Evolutionary conservation across 2,113 vertebrate species (phyloP), one percentile per base, ranked within the genome.

Genomic region (Hiodon alosoides): DNA sequence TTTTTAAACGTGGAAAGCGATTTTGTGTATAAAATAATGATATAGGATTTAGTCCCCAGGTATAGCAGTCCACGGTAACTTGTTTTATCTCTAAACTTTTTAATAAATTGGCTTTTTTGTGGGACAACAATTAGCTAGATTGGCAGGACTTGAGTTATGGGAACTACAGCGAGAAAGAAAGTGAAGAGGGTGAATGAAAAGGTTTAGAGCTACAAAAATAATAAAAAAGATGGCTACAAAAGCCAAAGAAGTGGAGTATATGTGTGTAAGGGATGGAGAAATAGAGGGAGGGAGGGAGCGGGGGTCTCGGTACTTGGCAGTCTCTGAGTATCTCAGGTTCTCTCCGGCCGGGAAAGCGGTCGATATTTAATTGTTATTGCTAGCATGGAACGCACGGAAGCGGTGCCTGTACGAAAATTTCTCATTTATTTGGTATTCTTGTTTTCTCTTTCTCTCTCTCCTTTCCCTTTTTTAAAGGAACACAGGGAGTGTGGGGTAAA

Each of bases 341-440:
- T 92, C 91, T 91, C 87, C 86, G 91, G 91, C 88, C 89, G 87
- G 87, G 89, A 90, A 92, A 90, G 88, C 90, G 93, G 91, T 94
- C 92, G 92, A 94, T 94, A 94, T 93, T 92, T 93, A 94, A 94
- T 94, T 94, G 93, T 94, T 93, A 94, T 94, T 93, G 91, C 92
- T 93, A 91, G 93, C 90, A 92, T 93, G 91, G 91, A 92, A 92
- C 89, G 91, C 89, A 90, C 87, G 89, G 90, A 92, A 91, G 91
- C 90, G 88, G 89, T 90, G 90, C 89, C 91, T 92, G 89, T 92
- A 92, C 90, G 89, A 92, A 92, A 91, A 92, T 91, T 93, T 92
- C 90, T 93, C 90, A 93, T 93, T 93, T 91, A 93, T 93, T 93
- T 93, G 90, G 89, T 91, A 92, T 92, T 92, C 91, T 92, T 91